Evolutionary conservation across 2,113 vertebrate species (phyloP).

Genomic region (Semnornis frantzii): DNA sequence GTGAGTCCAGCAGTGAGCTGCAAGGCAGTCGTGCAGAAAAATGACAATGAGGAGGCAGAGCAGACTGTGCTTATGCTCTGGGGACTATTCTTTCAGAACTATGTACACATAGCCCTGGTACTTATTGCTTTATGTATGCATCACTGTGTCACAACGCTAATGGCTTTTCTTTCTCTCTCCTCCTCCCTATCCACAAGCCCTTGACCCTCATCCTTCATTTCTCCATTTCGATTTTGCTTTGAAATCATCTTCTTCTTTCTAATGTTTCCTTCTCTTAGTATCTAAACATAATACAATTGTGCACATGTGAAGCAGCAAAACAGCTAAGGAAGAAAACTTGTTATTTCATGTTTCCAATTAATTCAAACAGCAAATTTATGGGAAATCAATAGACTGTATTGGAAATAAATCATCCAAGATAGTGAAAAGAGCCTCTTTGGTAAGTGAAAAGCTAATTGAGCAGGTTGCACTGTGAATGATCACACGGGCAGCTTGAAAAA

Average conservation of each 20-base stretch:
- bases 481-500: background rate
- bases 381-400: slow-evolving; percentile 50
- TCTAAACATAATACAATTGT: background rate
- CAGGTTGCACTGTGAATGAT: slow-evolving; percentile 50
- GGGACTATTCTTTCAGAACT: background rate
- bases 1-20: fast-evolving
- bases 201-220: background rate
- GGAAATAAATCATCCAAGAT: slow-evolving; percentile 40
- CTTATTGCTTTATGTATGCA: background rate
- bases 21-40: background rate
- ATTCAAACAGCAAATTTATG: slow-evolving; percentile 52
- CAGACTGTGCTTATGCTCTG: background rate
- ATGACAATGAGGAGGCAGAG: background rate
- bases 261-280: background rate
- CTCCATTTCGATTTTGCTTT: background rate
- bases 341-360: slow-evolving; percentile 40
- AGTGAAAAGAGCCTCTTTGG: slow-evolving; percentile 25
- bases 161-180: background rate
- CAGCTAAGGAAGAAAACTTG: background rate
- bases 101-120: background rate
- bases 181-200: background rate
- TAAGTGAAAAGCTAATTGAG: slow-evolving; percentile 46
- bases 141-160: background rate
- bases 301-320: background rate
- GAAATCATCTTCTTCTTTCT: background rate